Percentiles rank a stretch among this genome's conserved stretches.
Conservation (phyloP, 2,113 vertebrate species). For the Proterorhinus semilunaris region DNA sequence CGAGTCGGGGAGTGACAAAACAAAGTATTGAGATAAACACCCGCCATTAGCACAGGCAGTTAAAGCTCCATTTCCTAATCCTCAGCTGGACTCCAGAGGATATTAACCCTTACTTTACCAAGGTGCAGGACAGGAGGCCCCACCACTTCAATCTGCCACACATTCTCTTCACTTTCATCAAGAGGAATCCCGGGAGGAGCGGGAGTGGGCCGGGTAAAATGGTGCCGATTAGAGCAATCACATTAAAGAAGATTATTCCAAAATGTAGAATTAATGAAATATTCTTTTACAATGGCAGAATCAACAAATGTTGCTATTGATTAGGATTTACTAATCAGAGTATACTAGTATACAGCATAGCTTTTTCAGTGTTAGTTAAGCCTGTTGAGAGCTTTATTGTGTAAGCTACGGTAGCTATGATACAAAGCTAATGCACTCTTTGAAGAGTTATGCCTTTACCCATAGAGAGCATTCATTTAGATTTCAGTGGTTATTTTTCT, state of each 20-base stretch:
- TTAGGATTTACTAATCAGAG: too few relatives aligned
- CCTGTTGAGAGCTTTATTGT: too few relatives aligned
- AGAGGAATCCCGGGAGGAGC: not conserved
- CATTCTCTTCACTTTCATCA: conserved; percentile 8
- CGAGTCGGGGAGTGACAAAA: conserved; percentile 79
- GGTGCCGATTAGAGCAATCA: not conserved
- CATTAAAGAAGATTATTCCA: not conserved
- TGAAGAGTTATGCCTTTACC: too few relatives aligned
- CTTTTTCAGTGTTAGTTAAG: too few relatives aligned
- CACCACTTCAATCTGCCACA: conserved; percentile 25
- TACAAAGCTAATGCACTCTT: too few relatives aligned
- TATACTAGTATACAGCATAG: too few relatives aligned
- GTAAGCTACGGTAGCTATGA: too few relatives aligned
- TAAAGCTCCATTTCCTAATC: conserved; percentile 83
- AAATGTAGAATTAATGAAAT: not conserved
- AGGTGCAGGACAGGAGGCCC: conserved; percentile 55
- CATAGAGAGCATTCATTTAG: too few relatives aligned
- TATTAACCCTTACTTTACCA: conserved; percentile 71
- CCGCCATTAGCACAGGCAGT: conserved; percentile 82
- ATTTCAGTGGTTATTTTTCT: too few relatives aligned
- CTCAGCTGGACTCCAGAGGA: conserved; percentile 78
- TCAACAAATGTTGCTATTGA: not conserved
- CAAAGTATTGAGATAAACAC: conserved; percentile 86
- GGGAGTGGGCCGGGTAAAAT: not conserved
- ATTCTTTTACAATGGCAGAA: not conserved